Base-by-base conservation (phyloP, 2,888 invertebrate species). In the Drosophila sordidapex region DNA sequence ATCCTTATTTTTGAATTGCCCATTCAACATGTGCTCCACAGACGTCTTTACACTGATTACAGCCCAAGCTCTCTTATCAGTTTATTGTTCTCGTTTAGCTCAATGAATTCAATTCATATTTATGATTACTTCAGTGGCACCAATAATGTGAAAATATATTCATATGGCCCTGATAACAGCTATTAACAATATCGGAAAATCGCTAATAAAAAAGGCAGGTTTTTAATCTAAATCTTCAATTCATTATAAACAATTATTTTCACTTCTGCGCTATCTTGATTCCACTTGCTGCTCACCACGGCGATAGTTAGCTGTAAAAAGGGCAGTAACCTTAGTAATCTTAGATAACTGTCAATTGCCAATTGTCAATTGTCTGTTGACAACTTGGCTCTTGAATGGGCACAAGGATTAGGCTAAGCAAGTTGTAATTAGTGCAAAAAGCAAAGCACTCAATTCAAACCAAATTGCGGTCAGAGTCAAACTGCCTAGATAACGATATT, bases 381-480 rank as follows among this genome's bases (percentile, higher is more conserved):
- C 59, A 58, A 75, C 69, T 73, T 68, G 63, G 29, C 38, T 29
- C 49, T 21, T 21, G 52, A 80, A 75, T 72, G 68, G 21, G 76
- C 67, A 60, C 87, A 80, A 82, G 82, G 73, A 84, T 79, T 62
- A 46, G 49, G 21, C 77, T 54, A 40, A 51, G 21, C 27, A 46
- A 58, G 62, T 31, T 60, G 15, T 3, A 25, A 38, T 18, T 33
- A 40, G 27, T 46, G 11, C 27, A 60, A 56, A 38, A 56, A 35
- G 31, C 59, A 56, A 56, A 38, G 31, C 61, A 71, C 59, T 82
- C 63, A 62, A 73, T 70, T 72, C 70, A 64, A 73, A 59, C 67
- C 38, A 21, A 61, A 78, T 74, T 76, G 64, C 68, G 76, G 87
- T 84, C 85, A 87, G 70, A 79, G 83, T 79, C 83, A 75, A 77